phyloP scores from a whole-genome alignment of 2,888 invertebrate species.

The Pollenia angustigena region DNA sequence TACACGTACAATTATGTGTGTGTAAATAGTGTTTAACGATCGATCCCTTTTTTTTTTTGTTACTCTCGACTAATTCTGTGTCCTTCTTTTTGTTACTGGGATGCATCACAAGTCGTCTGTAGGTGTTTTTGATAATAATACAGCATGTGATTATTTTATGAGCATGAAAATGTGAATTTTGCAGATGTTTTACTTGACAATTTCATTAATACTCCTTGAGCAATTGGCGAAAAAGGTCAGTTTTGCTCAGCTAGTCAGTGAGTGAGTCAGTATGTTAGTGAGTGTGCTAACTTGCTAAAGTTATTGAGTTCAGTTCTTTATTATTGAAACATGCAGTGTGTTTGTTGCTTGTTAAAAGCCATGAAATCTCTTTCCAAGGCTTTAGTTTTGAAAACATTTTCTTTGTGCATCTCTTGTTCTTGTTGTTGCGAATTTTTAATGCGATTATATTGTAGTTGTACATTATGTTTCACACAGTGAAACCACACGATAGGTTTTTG shows the following conservation, averaged over 20 bases:
- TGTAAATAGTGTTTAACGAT: conserved; percentile 29
- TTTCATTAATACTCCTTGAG: conserved; percentile 40
- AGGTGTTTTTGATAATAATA: conserved; percentile 37
- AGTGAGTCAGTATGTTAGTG: conserved; percentile 22
- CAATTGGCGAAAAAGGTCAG: conserved; percentile 47
- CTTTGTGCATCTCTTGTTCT: conserved; percentile 15
- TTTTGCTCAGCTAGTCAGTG: not conserved
- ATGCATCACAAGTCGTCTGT: not conserved
- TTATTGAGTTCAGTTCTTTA: conserved; percentile 5
- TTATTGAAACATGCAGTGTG: not conserved
- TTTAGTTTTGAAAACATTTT: conserved; percentile 59
- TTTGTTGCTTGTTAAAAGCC: conserved; percentile 49
- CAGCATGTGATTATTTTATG: conserved; percentile 62
- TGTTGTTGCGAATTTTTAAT: conserved; percentile 32
- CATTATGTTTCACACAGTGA: conserved; percentile 57
- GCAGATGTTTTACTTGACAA: conserved; percentile 45
- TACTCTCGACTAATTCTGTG: not conserved
- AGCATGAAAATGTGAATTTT: conserved; percentile 59
- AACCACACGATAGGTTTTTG: conserved; percentile 64
- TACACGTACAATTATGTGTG: not conserved
- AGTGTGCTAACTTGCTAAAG: conserved; percentile 21
- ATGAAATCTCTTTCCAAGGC: conserved; percentile 62
- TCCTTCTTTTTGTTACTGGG: not conserved
- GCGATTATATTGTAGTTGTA: conserved; percentile 3
- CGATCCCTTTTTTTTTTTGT: not conserved